Percentiles rank a stretch among this genome's conserved stretches.
phyloP scores from a whole-genome alignment of 2,113 vertebrate species.

The Tetrax tetrax region DNA sequence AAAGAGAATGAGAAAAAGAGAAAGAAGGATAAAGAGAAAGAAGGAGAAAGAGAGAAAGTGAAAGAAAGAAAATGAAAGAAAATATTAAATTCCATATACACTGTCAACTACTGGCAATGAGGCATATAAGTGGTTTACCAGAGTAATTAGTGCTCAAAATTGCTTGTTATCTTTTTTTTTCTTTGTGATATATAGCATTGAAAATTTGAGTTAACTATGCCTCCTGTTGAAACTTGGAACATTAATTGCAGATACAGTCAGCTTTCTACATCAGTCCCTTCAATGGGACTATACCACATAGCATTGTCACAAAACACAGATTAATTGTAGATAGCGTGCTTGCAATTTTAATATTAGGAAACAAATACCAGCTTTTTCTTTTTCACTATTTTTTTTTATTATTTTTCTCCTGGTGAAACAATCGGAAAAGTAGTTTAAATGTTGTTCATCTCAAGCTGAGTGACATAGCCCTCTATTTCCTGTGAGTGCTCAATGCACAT shows the following conservation, averaged over 20 bases:
- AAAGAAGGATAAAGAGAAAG: too few species aligned
- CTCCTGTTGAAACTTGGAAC: constrained; percentile 50
- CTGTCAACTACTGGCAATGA: constrained; percentile 19
- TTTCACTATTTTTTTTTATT: neutral
- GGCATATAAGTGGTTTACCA: constrained; percentile 53
- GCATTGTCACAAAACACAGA: constrained; percentile 51
- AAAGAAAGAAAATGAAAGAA: neutral
- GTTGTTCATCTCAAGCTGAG: constrained; percentile 41
- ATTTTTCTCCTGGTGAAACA: neutral
- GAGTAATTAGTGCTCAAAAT: constrained; percentile 44
- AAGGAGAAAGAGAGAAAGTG: neutral
- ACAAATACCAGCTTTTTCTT: constrained; percentile 53
- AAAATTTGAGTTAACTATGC: constrained; percentile 58
- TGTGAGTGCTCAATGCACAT: constrained; percentile 36
- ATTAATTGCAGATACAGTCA: constrained; percentile 68
- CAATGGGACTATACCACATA: constrained; percentile 55
- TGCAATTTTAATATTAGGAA: constrained; percentile 62
- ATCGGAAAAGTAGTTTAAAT: constrained; percentile 1
- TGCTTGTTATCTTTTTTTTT: neutral
- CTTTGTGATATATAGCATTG: constrained; percentile 35
- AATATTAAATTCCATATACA: neutral
- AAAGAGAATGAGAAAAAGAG: fast-evolving
- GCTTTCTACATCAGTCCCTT: constrained; percentile 55
- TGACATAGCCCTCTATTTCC: constrained; percentile 9
- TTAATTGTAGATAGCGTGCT: constrained; percentile 63